Base-by-base conservation (phyloP, 2,113 vertebrate genomes). In the Indicator maculatus region DNA sequence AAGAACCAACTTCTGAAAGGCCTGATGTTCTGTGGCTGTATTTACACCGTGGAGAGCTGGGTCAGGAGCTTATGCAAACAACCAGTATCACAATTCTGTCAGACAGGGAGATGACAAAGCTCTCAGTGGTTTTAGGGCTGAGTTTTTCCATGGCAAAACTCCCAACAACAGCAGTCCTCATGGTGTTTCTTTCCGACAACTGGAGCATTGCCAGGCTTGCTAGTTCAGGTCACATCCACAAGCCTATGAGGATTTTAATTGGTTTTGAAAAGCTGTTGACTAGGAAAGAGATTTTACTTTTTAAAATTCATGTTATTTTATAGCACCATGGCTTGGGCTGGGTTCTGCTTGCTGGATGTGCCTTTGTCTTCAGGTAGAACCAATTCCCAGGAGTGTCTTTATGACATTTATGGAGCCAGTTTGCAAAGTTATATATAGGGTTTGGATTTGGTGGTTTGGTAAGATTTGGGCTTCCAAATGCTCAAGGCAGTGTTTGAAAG, bases 21-120 rank as follows among this genome's bases (percentile, higher is more conserved):
- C 65, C 88, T n/a, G 33, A n/a, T 72, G 82, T 78, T 89, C 91
- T 78, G 91, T 31, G 85, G 76, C 76, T 75, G 71, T 73, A 81
- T 88, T 93, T 79, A 61, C 76, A 7, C 61, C 58, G 67, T 5
- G 2, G 76, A 91, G 63, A 50, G 86, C 72, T 83, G 88, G 63
- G 24, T 7, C 88, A 95, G 88, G 3, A 58, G 78, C 88, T 89
- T 79, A 56, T 66, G 56, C 88, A 89, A 91, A 82, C 87, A 72
- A 26, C 74, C 72, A 70, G 24, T 31, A 75, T 86, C 81, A 56
- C 36, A 3, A 6, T 55, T 45, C 72, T 53, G 39, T 45, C 84
- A 90, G 79, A 38, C 70, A 55, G 80, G 71, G 81, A 63, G 75
- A 93, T 90, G 90, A 85, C 88, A 93, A 47, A 77, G 70, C 75